phyloP scores from a whole-genome alignment of 2,113 vertebrate species.

The Elanus axillaris region DNA sequence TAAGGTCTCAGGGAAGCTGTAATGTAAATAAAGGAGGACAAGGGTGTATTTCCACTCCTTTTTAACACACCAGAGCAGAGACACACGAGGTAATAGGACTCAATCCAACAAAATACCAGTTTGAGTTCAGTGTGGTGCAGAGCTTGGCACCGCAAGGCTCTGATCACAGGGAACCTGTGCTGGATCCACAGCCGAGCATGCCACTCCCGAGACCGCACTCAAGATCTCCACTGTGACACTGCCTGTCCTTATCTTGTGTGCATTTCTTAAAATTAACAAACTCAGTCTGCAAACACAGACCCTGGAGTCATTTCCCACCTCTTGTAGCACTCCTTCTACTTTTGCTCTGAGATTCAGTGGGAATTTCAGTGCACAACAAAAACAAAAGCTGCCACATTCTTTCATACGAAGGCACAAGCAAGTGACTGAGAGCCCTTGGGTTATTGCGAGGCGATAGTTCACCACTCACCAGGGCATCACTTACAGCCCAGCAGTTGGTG shows the following conservation, averaged over 20 bases:
- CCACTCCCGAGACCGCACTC: rapidly evolving
- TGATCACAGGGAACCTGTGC: not conserved
- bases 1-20: not conserved
- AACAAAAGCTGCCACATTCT: not conserved
- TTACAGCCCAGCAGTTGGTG: not conserved
- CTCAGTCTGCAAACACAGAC: not conserved
- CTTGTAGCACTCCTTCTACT: not conserved
- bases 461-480: not conserved
- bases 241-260: not conserved
- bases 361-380: not conserved
- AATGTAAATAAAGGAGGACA: rapidly evolving
- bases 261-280: not conserved
- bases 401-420: not conserved
- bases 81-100: not conserved
- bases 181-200: not conserved
- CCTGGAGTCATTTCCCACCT: not conserved
- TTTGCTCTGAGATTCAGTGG: not conserved
- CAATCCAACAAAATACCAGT: not conserved
- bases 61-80: not conserved
- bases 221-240: rapidly evolving
- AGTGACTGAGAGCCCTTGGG: not conserved
- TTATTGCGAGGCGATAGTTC: not conserved
- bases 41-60: not conserved
- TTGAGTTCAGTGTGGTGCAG: rapidly evolving
- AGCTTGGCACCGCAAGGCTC: not conserved